A percentile compares a stretch with the other conserved stretches of the same genome.
Evolutionary conservation across 1,140 invertebrate genomes (phyloP).

Genomic region (Lordiphosa mommai): DNA sequence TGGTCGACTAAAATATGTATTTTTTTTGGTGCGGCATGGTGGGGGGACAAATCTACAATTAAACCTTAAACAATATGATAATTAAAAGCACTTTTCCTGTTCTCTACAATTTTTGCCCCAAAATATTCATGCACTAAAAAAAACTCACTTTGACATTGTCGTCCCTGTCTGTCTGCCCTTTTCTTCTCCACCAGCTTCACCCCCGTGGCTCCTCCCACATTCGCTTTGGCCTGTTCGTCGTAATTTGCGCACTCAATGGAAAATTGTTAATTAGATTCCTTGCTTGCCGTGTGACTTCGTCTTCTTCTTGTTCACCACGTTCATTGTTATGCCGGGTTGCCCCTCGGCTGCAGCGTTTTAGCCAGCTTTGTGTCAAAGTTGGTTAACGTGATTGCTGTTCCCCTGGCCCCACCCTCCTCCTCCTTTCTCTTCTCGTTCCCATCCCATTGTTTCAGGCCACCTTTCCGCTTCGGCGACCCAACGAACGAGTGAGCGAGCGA

Average conservation of each 20-base stretch:
- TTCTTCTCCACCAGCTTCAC: background rate
- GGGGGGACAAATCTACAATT: no score
- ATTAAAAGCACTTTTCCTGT: no score
- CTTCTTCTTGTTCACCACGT: slow-evolving; percentile 21
- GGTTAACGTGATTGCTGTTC: slow-evolving; percentile 66
- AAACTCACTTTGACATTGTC: background rate
- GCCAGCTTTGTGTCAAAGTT: slow-evolving; percentile 71
- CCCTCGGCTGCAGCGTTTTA: slow-evolving; percentile 44
- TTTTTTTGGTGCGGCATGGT: no score
- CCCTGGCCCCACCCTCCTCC: background rate
- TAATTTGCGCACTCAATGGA: slow-evolving; percentile 77
- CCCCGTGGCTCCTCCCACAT: background rate
- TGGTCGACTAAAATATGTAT: no score
- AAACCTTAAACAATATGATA: no score
- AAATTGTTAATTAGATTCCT: slow-evolving; percentile 78
- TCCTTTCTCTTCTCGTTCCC: background rate
- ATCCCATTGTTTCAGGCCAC: slow-evolving; percentile 28
- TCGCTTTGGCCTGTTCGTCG: slow-evolving; percentile 39
- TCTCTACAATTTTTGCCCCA: no score
- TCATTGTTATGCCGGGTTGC: slow-evolving; percentile 16
- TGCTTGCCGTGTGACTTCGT: slow-evolving; percentile 66
- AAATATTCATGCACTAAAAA: no score
- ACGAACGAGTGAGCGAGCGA: slow-evolving; percentile 5
- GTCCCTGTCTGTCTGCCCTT: background rate
- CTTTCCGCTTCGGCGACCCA: slow-evolving; percentile 56